phyloP scores from a whole-genome alignment of 2,888 invertebrate genomes.

The Esperia sulphurella region DNA sequence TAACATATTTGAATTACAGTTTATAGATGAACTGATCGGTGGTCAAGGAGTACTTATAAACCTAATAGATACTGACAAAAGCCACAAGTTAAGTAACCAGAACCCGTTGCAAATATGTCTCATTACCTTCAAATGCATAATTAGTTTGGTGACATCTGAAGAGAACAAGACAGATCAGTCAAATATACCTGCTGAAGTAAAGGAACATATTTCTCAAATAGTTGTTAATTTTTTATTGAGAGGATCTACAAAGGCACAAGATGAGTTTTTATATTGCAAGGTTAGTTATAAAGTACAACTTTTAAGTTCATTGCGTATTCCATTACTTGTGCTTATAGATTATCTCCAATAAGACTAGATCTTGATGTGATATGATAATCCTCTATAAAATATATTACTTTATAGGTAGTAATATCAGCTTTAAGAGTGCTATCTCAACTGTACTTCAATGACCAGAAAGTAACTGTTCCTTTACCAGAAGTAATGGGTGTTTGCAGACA shows the following conservation, averaged over 20 bases:
- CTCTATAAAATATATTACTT: slow-evolving; percentile 8
- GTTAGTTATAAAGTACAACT: slow-evolving; percentile 34
- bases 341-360: no score
- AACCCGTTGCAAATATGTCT: slow-evolving; percentile 50
- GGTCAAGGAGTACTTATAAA: slow-evolving; percentile 49
- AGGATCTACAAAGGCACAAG: slow-evolving; percentile 45
- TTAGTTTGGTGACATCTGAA: slow-evolving; percentile 40
- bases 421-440: slow-evolving; percentile 60
- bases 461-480: slow-evolving; percentile 58
- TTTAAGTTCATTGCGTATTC: no score
- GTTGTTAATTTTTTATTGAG: slow-evolving; percentile 59
- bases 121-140: slow-evolving; percentile 54
- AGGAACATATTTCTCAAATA: slow-evolving; percentile 52
- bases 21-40: slow-evolving; percentile 55
- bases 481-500: slow-evolving; percentile 79
- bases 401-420: slow-evolving; percentile 72
- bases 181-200: slow-evolving; percentile 34
- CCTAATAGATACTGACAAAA: slow-evolving; percentile 41
- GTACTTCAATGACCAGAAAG: slow-evolving; percentile 52
- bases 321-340: no score
- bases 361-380: no score
- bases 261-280: slow-evolving; percentile 73
- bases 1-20: slow-evolving; percentile 37
- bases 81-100: slow-evolving; percentile 25
- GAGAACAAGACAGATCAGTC: slow-evolving; percentile 33